Conservation (phyloP, 2,888 invertebrate species). For the Drosophila barbarae region DNA sequence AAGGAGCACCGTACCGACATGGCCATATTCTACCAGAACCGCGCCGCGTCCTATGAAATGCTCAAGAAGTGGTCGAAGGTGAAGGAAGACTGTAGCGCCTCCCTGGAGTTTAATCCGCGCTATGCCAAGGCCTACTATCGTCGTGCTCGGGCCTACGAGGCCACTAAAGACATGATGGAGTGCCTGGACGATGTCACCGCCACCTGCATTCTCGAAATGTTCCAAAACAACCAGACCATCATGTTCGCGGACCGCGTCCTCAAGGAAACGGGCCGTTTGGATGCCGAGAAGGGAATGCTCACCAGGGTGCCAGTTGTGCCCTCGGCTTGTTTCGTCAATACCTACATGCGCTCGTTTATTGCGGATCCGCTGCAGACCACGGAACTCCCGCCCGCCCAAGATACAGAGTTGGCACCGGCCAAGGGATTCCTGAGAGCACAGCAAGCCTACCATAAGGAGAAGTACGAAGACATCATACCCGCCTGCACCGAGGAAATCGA, state of each 20-base stretch:
- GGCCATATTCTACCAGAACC: conserved; percentile 96
- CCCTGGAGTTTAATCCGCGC: conserved; percentile 89
- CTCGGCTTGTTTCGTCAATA: conserved; percentile 91
- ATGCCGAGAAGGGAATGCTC: conserved; percentile 87
- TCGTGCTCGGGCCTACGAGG: conserved; percentile 90
- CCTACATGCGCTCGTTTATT: conserved; percentile 92
- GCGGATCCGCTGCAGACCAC: conserved; percentile 88
- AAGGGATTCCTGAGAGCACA: conserved; percentile 87
- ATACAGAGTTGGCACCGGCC: conserved; percentile 53
- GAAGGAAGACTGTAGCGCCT: conserved; percentile 91
- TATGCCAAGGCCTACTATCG: conserved; percentile 93
- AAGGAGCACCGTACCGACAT: conserved; percentile 86
- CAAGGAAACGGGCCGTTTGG: conserved; percentile 84
- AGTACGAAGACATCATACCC: conserved; percentile 88
- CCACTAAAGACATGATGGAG: conserved; percentile 87
- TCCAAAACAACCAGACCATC: conserved; percentile 89
- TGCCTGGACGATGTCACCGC: conserved; percentile 96
- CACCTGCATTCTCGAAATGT: conserved; percentile 93
- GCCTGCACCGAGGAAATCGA: conserved; percentile 90
- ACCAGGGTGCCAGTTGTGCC: conserved; percentile 88
- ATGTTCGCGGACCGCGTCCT: conserved; percentile 92
- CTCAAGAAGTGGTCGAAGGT: conserved; percentile 91
- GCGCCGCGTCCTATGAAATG: conserved; percentile 97
- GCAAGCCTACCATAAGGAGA: conserved; percentile 84
- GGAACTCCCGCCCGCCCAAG: conserved; percentile 76